Conservation (phyloP, 2,797 vertebrate species). For the Urosaurus nigricauda region DNA sequence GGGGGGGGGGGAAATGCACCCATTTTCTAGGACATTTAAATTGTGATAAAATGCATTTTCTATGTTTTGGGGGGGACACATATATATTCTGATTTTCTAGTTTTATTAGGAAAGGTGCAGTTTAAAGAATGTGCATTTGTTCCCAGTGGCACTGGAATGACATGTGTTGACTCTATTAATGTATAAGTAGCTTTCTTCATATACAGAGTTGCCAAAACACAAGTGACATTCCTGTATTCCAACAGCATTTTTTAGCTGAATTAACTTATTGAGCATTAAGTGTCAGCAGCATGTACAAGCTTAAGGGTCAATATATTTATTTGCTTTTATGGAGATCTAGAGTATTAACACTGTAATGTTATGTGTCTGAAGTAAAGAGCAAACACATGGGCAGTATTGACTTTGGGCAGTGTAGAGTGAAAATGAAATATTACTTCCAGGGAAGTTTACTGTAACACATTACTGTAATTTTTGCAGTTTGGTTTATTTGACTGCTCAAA, state of each 20-base stretch:
- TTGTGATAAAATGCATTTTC: not conserved
- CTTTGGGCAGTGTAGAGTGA: conserved; percentile 2
- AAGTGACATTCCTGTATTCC: not conserved
- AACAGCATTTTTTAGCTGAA: not conserved
- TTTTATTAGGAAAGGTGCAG: not conserved
- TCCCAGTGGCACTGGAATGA: not conserved
- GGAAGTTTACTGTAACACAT: not conserved
- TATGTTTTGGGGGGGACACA: not conserved
- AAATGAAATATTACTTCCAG: conserved; percentile 20
- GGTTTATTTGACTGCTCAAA: not conserved
- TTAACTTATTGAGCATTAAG: conserved; percentile 3
- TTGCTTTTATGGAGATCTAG: conserved; percentile 9
- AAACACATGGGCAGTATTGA: conserved; percentile 6
- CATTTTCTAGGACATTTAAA: not conserved
- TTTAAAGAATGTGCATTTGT: too few relatives aligned
- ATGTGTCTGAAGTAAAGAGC: conserved; percentile 13
- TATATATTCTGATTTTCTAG: not conserved
- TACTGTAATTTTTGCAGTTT: not conserved
- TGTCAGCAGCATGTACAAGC: not conserved
- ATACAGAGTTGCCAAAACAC: not conserved
- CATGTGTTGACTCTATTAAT: not conserved
- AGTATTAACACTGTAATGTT: conserved; percentile 25
- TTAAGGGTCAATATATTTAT: not conserved
- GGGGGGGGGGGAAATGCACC: not conserved
- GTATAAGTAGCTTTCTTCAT: not conserved